Percentiles rank a stretch among this genome's conserved stretches.
phyloP scores from a whole-genome alignment of 2,888 invertebrate genomes.

The Pseudococcus longispinus region DNA sequence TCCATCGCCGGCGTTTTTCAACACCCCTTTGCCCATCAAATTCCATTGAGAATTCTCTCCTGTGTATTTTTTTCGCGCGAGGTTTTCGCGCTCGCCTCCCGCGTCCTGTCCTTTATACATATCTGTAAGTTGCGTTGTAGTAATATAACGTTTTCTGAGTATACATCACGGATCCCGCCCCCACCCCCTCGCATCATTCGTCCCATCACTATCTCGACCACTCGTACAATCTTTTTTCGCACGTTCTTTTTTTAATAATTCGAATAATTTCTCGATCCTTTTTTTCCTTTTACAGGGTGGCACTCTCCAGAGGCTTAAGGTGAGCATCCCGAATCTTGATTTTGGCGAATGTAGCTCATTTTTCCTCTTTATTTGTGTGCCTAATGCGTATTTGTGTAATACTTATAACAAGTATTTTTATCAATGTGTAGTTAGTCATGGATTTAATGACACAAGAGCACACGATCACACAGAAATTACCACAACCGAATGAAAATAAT shows the following conservation, averaged over 20 bases:
- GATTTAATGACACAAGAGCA: too few relatives aligned
- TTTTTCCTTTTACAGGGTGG: background rate
- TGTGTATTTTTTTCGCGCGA: background rate
- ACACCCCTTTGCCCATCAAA: background rate
- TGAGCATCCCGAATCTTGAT: background rate
- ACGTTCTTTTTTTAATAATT: background rate
- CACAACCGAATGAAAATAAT: too few relatives aligned
- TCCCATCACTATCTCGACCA: background rate
- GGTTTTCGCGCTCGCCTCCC: background rate
- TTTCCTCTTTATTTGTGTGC: background rate
- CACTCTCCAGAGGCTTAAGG: background rate
- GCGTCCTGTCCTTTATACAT: background rate
- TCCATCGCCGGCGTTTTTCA: background rate
- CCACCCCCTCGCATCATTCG: background rate
- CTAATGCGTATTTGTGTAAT: background rate
- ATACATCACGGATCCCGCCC: background rate
- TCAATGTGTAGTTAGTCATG: too few relatives aligned
- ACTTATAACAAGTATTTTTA: too few relatives aligned
- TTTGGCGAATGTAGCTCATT: background rate
- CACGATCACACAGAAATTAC: too few relatives aligned
- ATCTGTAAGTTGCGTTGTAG: background rate
- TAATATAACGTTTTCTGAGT: background rate
- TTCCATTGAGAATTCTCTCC: background rate
- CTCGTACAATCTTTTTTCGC: background rate
- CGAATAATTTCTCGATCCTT: background rate